Percentiles rank a stretch among this genome's conserved stretches.
These are phyloP conservation scores for Philypnodon macrostomus DNA, from an alignment of 2,797 vertebrate genomes.

Conservation along the genomic window DNA sequence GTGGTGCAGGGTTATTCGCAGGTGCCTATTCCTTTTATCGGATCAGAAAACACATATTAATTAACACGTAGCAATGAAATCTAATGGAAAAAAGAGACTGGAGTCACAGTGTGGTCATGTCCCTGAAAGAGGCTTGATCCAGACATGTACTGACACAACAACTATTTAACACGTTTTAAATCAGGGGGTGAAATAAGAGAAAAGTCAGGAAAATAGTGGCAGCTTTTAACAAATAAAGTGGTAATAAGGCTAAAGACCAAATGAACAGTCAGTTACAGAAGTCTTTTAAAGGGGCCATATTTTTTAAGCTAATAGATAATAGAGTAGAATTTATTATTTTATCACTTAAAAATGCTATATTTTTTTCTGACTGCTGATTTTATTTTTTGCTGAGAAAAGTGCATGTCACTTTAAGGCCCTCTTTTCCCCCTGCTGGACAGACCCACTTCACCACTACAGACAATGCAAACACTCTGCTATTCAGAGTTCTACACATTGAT, in stretches of 20 bases:
- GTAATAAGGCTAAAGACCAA: not conserved
- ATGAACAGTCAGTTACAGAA: not conserved
- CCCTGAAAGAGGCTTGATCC: slow-evolving; percentile 38
- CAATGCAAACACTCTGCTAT: too few relatives aligned
- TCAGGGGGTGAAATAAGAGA: slow-evolving; percentile 13
- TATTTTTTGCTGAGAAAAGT: too few relatives aligned
- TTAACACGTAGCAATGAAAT: slow-evolving; percentile 58
- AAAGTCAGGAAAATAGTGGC: not conserved
- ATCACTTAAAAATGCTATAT: too few relatives aligned
- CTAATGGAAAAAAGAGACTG: slow-evolving; percentile 15
- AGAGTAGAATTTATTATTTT: too few relatives aligned
- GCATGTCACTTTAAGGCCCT: too few relatives aligned
- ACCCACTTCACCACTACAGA: too few relatives aligned
- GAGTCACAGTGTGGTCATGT: slow-evolving; percentile 52
- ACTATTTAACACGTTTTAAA: slow-evolving; percentile 34
- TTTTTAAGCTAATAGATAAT: too few relatives aligned
- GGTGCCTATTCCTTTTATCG: slow-evolving; percentile 45
- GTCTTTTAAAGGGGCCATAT: not conserved
- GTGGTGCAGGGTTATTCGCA: slow-evolving; percentile 47
- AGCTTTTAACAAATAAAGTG: not conserved
- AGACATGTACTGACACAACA: slow-evolving; percentile 18
- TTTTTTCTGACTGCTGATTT: too few relatives aligned
- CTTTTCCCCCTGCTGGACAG: too few relatives aligned
- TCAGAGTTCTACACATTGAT: too few relatives aligned
- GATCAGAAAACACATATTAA: slow-evolving; percentile 57